phyloP scores from a whole-genome alignment of 2,797 vertebrate species.

The Sebastes hubbsi region DNA sequence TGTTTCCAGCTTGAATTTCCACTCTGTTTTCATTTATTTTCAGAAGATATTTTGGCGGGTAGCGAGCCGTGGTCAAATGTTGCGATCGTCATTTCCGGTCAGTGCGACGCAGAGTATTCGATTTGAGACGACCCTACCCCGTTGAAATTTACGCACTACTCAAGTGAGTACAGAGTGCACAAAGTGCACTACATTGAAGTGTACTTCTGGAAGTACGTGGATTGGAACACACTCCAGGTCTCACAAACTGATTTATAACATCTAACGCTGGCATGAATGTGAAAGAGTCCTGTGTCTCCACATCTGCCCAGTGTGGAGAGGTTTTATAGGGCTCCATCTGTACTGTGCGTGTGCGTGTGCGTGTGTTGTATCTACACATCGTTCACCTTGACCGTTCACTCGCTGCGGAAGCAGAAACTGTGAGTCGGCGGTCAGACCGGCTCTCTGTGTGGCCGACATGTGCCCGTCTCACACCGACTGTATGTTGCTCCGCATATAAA shows the following conservation, averaged over 20 bases:
- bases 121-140: too few species aligned
- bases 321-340: constrained; percentile 14
- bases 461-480: not conserved
- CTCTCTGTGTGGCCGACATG: constrained; percentile 30
- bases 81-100: too few species aligned
- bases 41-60: too few species aligned
- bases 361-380: not conserved
- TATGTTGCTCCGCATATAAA: not conserved
- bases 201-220: too few species aligned
- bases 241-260: not conserved
- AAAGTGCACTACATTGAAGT: too few species aligned
- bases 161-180: too few species aligned
- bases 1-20: not conserved
- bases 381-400: not conserved
- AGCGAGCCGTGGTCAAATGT: too few species aligned
- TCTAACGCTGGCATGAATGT: not conserved
- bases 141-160: too few species aligned
- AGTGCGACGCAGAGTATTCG: too few species aligned
- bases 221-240: too few species aligned
- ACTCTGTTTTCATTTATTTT: too few species aligned
- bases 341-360: not conserved
- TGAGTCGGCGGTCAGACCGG: constrained; percentile 7
- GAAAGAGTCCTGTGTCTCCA: constrained; percentile 15
- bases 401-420: constrained; percentile 33
- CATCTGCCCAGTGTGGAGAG: not conserved